These are phyloP conservation scores for Elephas maximus DNA, from an alignment of 2,113 vertebrate species.

Conservation along the genomic window DNA sequence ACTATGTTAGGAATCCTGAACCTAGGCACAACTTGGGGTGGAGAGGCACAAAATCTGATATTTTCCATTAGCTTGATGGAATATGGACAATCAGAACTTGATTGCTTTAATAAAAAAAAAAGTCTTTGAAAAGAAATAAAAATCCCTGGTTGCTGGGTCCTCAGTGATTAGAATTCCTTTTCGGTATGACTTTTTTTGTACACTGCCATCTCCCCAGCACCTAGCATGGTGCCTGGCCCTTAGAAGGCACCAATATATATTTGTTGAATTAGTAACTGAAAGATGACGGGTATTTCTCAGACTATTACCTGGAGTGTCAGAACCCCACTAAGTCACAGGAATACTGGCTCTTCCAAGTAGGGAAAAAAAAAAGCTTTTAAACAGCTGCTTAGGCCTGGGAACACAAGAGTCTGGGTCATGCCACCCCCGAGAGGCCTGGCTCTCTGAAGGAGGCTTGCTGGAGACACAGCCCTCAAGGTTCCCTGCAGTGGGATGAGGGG, in stretches of 20 bases:
- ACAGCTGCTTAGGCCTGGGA: not conserved
- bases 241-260: not conserved
- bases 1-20: not conserved
- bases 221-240: not conserved
- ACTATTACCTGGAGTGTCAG: not conserved
- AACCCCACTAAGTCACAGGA: not conserved
- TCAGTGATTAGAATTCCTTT: not conserved
- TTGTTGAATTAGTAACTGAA: not conserved
- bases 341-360: not conserved
- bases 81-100: not conserved
- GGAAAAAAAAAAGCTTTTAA: not conserved
- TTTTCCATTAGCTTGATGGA: not conserved
- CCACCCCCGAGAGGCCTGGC: not conserved
- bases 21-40: not conserved
- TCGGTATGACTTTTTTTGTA: not conserved
- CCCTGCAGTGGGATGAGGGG: not conserved
- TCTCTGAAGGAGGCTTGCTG: not conserved
- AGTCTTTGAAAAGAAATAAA: not conserved
- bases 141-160: not conserved
- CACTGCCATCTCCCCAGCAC: not conserved
- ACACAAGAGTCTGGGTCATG: not conserved
- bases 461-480: not conserved
- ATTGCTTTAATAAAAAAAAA: not conserved
- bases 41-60: not conserved
- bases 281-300: not conserved